These are phyloP conservation scores for Xiphydria camelus DNA, from an alignment of 2,888 invertebrate genomes.

Conservation along the genomic window DNA sequence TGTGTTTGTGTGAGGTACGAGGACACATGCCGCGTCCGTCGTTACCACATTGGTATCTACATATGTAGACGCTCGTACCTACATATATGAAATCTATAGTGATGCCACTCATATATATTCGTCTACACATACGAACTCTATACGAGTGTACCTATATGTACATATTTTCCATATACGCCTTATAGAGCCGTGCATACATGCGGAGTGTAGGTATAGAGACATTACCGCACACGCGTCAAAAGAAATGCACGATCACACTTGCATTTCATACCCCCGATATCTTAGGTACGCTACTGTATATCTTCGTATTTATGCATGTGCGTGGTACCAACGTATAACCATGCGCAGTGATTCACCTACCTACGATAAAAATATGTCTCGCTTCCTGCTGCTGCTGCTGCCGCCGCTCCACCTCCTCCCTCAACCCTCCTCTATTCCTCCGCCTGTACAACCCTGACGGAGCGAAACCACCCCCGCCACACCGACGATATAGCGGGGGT, in stretches of 20 bases:
- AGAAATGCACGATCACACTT: too few species aligned
- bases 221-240: too few species aligned
- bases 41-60: too few species aligned
- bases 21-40: too few species aligned
- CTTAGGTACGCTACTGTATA: too few species aligned
- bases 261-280: too few species aligned
- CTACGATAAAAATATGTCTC: slow-evolving; percentile 37
- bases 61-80: too few species aligned
- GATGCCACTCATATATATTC: background rate
- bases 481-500: too few species aligned
- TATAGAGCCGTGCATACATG: background rate
- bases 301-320: too few species aligned
- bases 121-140: background rate
- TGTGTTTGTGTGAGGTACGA: too few species aligned
- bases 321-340: too few species aligned
- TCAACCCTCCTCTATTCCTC: background rate
- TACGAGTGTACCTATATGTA: background rate
- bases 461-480: slow-evolving; percentile 6
- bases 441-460: slow-evolving; percentile 1
- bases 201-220: background rate
- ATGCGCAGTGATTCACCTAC: slow-evolving; percentile 38
- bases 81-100: too few species aligned
- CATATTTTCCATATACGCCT: background rate
- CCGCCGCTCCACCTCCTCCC: background rate
- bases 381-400: slow-evolving; percentile 11